Evolutionary conservation across 2,888 invertebrate species (phyloP), one percentile per base, ranked within the genome.

Genomic region (Craniophora ligustri): DNA sequence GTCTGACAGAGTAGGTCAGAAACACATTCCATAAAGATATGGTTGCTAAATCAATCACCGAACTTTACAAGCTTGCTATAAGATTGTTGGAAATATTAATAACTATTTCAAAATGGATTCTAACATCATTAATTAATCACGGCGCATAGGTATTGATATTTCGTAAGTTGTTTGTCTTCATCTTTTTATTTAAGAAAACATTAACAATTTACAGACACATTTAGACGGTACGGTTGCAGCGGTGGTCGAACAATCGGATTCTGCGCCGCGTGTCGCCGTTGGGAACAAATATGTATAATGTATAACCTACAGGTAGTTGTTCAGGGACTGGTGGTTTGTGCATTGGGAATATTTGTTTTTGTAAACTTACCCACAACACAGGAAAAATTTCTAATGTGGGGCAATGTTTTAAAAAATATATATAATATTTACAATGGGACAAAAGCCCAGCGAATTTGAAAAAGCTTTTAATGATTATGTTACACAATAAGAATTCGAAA

Each of bases 61-160:
- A 30, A 40, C 11, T 40, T 45, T 35, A 53, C 38, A 54, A 54
- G 46, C 31, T 26, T 40, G 47, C 38, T 48, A 49, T 57, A 49
- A 48, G 35, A 63, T 67, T 66, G 48, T 61, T 63, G 55, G 38
- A 61, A 58, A 45, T 53, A 72, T 62, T 58, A 54, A 47, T 50
- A 64, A 51, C 42, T 6, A 48, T 58, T 65, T 40, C 60, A 51
- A 58, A 65, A 60, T 58, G 16, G n/a, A 44, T 61, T 46, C 38
- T 39, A 56, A 47, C 50, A 47, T 54, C 38, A 57, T 57, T 73
- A 64, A 69, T 73, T 62, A 61, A 61, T 59, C 51, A 55, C 35
- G 35, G 41, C 45, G 45, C 35, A 39, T 47, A 14, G 26, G 56
- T 32, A 46, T 28, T 31, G 34, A 44, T 48, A 45, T 59, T 72